phyloP scores from a whole-genome alignment of 2,888 invertebrate species.

The Byasa hedistus region DNA sequence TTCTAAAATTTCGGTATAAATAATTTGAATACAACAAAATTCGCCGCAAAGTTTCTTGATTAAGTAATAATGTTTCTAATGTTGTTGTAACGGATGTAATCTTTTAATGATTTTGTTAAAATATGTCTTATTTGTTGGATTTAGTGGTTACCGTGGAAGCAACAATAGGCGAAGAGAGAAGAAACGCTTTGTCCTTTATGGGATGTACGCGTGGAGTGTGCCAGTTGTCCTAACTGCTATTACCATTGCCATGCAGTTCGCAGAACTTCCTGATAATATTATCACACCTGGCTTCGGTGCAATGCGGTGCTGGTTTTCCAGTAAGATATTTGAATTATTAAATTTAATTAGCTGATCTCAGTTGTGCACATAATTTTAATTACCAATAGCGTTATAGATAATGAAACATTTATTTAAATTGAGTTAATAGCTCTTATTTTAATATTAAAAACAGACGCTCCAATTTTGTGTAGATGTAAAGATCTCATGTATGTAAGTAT shows the following conservation, averaged over 20 bases:
- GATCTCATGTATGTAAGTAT: too few species aligned
- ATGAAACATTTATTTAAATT: too few species aligned
- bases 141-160: constrained; percentile 77
- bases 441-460: too few species aligned
- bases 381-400: too few species aligned
- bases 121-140: background rate
- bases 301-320: constrained; percentile 80
- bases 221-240: constrained; percentile 76
- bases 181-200: constrained; percentile 82
- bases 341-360: too few species aligned
- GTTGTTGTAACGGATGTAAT: constrained; percentile 7
- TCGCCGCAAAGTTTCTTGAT: too few species aligned
- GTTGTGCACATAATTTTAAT: too few species aligned
- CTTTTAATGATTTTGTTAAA: background rate
- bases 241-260: constrained; percentile 78
- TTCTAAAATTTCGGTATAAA: too few species aligned
- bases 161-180: constrained; percentile 72
- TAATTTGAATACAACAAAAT: too few species aligned
- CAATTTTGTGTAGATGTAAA: too few species aligned
- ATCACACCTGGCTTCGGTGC: constrained; percentile 79
- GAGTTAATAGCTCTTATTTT: too few species aligned
- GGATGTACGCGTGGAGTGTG: constrained; percentile 84
- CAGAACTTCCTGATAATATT: constrained; percentile 59
- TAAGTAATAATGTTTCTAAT: too few species aligned
- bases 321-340: constrained; percentile 54